Conservation (phyloP, 2,888 invertebrate genomes). For the Physocephala rufipes region DNA sequence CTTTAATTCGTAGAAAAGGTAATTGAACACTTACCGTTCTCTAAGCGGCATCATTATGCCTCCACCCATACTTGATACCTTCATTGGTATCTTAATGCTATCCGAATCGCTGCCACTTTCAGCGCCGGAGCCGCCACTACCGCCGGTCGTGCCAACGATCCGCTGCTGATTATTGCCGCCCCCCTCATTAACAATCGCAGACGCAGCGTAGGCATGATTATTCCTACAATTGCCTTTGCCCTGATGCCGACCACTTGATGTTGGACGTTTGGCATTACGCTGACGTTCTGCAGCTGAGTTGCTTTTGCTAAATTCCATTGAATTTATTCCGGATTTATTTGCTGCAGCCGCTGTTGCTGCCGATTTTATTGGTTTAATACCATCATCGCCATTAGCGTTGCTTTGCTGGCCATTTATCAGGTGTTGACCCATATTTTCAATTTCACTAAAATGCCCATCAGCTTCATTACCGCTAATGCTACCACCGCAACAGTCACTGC, state of each 20-base stretch:
- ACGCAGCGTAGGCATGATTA: conserved; percentile 27
- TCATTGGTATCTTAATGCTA: conserved; percentile 74
- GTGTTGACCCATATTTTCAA: conserved; percentile 66
- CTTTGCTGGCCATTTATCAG: conserved; percentile 58
- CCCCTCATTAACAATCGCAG: conserved; percentile 44
- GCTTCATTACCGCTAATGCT: conserved; percentile 61
- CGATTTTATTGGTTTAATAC: conserved; percentile 44
- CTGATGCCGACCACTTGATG: conserved; percentile 56
- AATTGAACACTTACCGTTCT: conserved; percentile 70
- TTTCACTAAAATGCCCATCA: conserved; percentile 66
- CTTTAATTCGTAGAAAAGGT: background rate
- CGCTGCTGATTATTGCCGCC: conserved; percentile 35
- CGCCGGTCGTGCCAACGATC: conserved; percentile 40
- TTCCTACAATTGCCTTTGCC: conserved; percentile 44
- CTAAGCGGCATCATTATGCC: conserved; percentile 66
- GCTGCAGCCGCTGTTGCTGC: conserved; percentile 39
- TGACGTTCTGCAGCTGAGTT: conserved; percentile 43
- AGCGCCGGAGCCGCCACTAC: conserved; percentile 59
- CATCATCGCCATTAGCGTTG: conserved; percentile 48
- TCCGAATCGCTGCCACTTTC: conserved; percentile 79
- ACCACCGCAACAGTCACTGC: conserved; percentile 62
- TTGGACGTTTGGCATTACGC: conserved; percentile 63
- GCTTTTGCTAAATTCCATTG: conserved; percentile 31
- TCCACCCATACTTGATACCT: conserved; percentile 64
- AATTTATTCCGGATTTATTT: conserved; percentile 3